These are phyloP conservation scores for Quadriops clusia DNA, from an alignment of 2,888 invertebrate genomes.

Conservation along the genomic window DNA sequence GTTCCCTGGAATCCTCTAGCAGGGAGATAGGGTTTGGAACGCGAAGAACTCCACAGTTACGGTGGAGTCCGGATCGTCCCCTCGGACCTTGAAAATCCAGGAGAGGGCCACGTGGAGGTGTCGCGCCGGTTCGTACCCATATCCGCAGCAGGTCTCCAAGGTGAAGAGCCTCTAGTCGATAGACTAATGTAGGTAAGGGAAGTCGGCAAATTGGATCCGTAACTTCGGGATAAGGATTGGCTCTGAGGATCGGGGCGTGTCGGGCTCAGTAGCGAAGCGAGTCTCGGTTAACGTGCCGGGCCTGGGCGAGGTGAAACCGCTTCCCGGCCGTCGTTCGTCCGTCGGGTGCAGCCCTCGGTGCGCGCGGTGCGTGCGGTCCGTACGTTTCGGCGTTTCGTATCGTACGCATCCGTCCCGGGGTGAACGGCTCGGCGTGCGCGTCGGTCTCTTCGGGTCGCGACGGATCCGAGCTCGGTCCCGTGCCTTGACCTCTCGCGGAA, in stretches of 20 bases:
- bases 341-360: constrained; percentile 1
- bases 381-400: constrained; percentile 37
- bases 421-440: constrained; percentile 31
- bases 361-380: background rate
- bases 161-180: constrained; percentile 54
- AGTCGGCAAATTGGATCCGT: constrained; percentile 56
- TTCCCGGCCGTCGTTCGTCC: background rate
- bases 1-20: constrained; percentile 42
- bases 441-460: constrained; percentile 39
- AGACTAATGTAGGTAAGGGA: constrained; percentile 41
- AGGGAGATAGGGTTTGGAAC: constrained; percentile 34
- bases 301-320: constrained; percentile 20
- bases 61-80: constrained; percentile 38
- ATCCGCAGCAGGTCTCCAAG: constrained; percentile 69
- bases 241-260: constrained; percentile 55
- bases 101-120: constrained; percentile 26
- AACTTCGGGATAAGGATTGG: constrained; percentile 48
- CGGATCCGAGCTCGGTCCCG: constrained; percentile 34
- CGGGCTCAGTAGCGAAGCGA: constrained; percentile 44
- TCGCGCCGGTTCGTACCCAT: constrained; percentile 47
- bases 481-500: constrained; percentile 35
- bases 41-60: constrained; percentile 39
- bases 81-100: constrained; percentile 35
- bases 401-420: no score
- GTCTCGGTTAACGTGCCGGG: constrained; percentile 23